Percentiles rank a stretch among this genome's conserved stretches.
phyloP scores from a whole-genome alignment of 2,113 vertebrate genomes.

The Gambusia affinis region DNA sequence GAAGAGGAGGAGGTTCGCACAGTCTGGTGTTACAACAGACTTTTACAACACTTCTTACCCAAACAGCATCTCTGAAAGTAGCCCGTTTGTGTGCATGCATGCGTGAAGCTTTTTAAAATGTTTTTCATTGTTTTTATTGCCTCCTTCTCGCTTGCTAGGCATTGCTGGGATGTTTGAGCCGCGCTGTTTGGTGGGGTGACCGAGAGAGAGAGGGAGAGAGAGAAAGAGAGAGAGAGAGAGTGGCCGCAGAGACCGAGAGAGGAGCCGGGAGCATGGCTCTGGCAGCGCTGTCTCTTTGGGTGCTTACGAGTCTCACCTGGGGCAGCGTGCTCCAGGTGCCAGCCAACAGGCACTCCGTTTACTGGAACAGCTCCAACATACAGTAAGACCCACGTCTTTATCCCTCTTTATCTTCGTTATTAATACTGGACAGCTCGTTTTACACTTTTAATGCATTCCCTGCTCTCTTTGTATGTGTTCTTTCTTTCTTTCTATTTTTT shows the following conservation, averaged over 20 bases:
- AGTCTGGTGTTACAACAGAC: conserved; percentile 51
- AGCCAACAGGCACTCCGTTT: conserved; percentile 90
- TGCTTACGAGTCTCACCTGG: conserved; percentile 83
- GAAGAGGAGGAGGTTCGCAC: conserved; percentile 27
- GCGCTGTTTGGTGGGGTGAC: conserved; percentile 69
- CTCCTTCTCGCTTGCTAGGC: conserved; percentile 54
- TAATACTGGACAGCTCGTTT: not conserved
- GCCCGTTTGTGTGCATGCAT: conserved; percentile 19
- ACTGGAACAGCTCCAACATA: conserved; percentile 96
- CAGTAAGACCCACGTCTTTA: conserved; percentile 80
- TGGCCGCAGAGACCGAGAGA: conserved; percentile 53
- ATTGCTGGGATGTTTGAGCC: conserved; percentile 76
- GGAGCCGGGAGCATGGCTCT: conserved; percentile 81
- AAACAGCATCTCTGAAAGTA: not conserved
- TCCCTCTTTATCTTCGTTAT: not conserved
- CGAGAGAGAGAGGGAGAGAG: conserved; percentile 57
- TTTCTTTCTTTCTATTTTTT: not conserved
- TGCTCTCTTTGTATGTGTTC: not conserved
- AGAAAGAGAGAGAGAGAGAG: conserved; percentile 60
- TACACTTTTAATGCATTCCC: not conserved
- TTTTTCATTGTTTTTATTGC: not conserved
- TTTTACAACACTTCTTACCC: conserved; percentile 53
- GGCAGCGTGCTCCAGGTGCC: conserved; percentile 77
- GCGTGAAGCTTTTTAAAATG: conserved; percentile 33
- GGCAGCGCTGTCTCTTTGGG: conserved; percentile 75